Percentiles rank a stretch among this genome's conserved stretches.
phyloP scores from a whole-genome alignment of 2,888 invertebrate species.

The Drosophila neutralis region DNA sequence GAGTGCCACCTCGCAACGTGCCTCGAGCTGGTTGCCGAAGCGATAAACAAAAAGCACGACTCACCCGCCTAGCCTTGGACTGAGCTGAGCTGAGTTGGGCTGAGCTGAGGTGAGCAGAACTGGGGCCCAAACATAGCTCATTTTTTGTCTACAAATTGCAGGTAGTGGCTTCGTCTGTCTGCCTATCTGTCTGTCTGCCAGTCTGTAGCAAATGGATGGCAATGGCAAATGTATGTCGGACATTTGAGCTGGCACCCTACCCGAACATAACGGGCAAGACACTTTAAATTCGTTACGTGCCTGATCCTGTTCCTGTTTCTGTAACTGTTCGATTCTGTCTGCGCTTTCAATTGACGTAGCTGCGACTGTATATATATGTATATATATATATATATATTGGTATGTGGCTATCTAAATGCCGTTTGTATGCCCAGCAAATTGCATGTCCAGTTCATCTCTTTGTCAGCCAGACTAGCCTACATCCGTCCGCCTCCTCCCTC shows the following conservation, averaged over 20 bases:
- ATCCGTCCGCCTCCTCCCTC: neutral
- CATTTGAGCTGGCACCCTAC: conserved; percentile 28
- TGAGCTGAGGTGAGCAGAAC: neutral
- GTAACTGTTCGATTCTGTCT: conserved; percentile 17
- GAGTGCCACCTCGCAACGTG: conserved; percentile 27
- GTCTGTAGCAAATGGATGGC: conserved; percentile 39
- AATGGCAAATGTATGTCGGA: conserved; percentile 30
- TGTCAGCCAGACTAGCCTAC: neutral
- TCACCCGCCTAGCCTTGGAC: conserved; percentile 10
- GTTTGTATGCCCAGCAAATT: conserved; percentile 28
- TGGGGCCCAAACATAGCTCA: conserved; percentile 47
- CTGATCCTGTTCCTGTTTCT: conserved; percentile 4
- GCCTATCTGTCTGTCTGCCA: neutral
- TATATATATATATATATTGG: neutral
- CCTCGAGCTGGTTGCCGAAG: conserved; percentile 32
- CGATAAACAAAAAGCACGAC: conserved; percentile 53
- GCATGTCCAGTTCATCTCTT: conserved; percentile 53
- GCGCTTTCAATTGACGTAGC: conserved; percentile 41
- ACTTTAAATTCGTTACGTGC: conserved; percentile 27
- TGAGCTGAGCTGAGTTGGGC: neutral
- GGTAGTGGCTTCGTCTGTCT: conserved; percentile 1
- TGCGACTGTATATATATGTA: conserved; percentile 9
- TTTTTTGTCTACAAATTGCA: conserved; percentile 59
- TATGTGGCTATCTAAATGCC: neutral
- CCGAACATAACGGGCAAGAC: conserved; percentile 31